phyloP scores from a whole-genome alignment of 2,888 invertebrate genomes.

The Caenorhabditis drosophilae region DNA sequence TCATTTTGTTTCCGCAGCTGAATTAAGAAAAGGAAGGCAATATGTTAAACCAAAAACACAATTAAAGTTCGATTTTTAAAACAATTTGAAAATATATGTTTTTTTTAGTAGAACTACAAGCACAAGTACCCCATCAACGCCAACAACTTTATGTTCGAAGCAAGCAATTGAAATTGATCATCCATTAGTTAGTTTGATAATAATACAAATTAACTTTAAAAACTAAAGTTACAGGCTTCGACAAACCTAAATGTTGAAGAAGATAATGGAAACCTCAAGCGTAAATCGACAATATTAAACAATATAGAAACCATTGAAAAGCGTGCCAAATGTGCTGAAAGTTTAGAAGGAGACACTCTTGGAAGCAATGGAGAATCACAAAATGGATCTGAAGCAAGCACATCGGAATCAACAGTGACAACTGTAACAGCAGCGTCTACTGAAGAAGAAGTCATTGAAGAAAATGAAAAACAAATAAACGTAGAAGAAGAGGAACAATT shows the following conservation, averaged over 20 bases:
- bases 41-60: not conserved
- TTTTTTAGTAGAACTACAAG: not conserved
- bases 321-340: too few relatives aligned
- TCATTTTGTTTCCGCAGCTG: slow-evolving; percentile 31
- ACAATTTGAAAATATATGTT: not conserved
- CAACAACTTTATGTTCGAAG: not conserved
- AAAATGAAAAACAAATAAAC: too few relatives aligned
- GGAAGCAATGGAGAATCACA: too few relatives aligned
- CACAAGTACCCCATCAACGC: slow-evolving; percentile 1
- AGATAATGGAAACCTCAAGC: not conserved
- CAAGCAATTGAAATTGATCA: not conserved
- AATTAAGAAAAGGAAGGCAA: slow-evolving; percentile 18
- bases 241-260: not conserved
- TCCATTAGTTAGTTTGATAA: not conserved
- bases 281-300: not conserved
- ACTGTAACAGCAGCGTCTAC: too few relatives aligned
- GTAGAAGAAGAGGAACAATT: too few relatives aligned
- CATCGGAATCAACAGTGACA: too few relatives aligned
- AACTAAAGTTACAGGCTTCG: not conserved
- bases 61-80: not conserved
- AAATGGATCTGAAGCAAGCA: too few relatives aligned
- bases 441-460: too few relatives aligned
- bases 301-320: too few relatives aligned
- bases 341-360: too few relatives aligned
- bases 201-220: not conserved